phyloP scores from a whole-genome alignment of 2,888 invertebrate species.

The Chouioia cunea region DNA sequence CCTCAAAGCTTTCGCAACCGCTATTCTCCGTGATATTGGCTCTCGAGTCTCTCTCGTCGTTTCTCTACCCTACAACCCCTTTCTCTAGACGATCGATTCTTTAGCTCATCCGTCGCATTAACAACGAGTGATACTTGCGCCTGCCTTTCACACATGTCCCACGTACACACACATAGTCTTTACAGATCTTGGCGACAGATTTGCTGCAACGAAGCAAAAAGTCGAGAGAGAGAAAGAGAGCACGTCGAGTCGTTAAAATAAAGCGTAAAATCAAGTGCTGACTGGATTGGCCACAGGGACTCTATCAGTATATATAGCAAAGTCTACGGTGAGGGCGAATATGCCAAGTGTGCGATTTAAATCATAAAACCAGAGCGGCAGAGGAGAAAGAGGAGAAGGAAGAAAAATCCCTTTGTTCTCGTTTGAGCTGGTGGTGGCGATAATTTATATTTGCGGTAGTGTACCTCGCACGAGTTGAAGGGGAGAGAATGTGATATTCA shows the following conservation, averaged over 20 bases:
- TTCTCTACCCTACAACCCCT: neutral
- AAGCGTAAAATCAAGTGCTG: slow-evolving; percentile 66
- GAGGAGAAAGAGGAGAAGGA: too few relatives aligned
- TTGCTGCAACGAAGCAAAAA: too few relatives aligned
- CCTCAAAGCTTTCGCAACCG: too few relatives aligned
- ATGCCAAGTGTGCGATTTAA: slow-evolving; percentile 64
- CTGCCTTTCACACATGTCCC: too few relatives aligned
- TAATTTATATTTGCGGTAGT: neutral
- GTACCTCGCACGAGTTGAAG: too few relatives aligned
- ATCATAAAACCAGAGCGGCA: slow-evolving; percentile 61
- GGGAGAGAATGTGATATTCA: slow-evolving; percentile 36
- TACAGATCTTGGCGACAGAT: too few relatives aligned
- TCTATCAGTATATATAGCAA: slow-evolving; percentile 1
- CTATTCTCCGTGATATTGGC: slow-evolving; percentile 49
- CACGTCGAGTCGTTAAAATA: slow-evolving; percentile 62
- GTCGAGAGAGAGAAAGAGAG: slow-evolving; percentile 8
- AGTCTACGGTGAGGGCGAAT: slow-evolving; percentile 55
- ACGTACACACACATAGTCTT: too few relatives aligned
- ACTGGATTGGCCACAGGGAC: slow-evolving; percentile 57
- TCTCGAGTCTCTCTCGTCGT: slow-evolving; percentile 45
- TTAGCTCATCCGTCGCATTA: too few relatives aligned
- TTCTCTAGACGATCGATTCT: neutral
- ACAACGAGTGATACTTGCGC: too few relatives aligned
- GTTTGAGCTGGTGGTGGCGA: neutral
- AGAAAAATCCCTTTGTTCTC: slow-evolving; percentile 1